Evolutionary conservation across 2,888 invertebrate genomes (phyloP).

Genomic region (Xestia rhomboidea): DNA sequence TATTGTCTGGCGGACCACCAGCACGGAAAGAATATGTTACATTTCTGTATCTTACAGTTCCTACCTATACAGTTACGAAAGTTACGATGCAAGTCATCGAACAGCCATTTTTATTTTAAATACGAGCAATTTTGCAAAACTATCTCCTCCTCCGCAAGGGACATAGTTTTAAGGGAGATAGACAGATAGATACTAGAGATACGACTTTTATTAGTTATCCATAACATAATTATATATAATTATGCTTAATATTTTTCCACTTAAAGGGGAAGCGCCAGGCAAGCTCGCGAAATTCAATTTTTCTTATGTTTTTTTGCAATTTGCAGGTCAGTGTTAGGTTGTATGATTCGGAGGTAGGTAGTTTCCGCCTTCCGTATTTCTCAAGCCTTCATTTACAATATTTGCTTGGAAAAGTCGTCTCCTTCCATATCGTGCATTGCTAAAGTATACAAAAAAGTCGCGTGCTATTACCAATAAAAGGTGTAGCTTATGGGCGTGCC

Average conservation of each 20-base stretch:
- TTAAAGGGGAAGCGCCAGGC: no score
- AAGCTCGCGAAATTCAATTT: no score
- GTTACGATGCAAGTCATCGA: background rate
- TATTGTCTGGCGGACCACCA: slow-evolving; percentile 35
- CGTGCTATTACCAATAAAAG: slow-evolving; percentile 64
- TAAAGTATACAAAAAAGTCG: slow-evolving; percentile 57
- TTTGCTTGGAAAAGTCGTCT: background rate
- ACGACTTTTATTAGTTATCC: background rate
- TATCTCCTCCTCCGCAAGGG: no score
- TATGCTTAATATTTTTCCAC: no score
- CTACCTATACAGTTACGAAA: background rate
- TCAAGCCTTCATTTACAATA: background rate
- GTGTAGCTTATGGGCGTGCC: slow-evolving; percentile 62
- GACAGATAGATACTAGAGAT: no score
- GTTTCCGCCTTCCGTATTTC: background rate
- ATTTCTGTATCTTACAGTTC: background rate
- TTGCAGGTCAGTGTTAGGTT: background rate
- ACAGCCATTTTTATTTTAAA: background rate
- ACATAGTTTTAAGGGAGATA: background rate
- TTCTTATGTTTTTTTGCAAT: background rate
- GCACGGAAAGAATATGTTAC: slow-evolving; percentile 30
- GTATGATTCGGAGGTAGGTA: background rate
- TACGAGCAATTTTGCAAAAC: background rate
- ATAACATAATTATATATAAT: no score
- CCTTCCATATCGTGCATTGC: slow-evolving; percentile 13